These are phyloP conservation scores for Neria commutata DNA, from an alignment of 2,888 invertebrate species.

Conservation along the genomic window DNA sequence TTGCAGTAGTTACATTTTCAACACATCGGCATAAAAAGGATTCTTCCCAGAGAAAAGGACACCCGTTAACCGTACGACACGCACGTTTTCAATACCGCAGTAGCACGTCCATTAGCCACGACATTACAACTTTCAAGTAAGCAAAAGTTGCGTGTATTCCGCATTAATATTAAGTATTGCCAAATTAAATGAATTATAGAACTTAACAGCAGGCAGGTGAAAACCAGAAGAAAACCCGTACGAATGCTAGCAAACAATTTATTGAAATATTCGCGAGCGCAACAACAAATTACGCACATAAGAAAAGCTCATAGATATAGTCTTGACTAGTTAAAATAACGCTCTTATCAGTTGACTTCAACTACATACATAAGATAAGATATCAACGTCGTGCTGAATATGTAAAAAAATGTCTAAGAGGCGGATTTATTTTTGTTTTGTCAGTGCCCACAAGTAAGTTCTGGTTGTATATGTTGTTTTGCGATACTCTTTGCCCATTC, in stretches of 20 bases:
- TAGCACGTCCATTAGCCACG: constrained; percentile 27
- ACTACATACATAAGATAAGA: constrained; percentile 11
- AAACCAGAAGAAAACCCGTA: not conserved
- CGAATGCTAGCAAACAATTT: not conserved
- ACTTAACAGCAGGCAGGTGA: constrained; percentile 12
- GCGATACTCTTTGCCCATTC: not conserved
- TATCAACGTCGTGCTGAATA: constrained; percentile 5
- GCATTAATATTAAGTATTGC: constrained; percentile 43
- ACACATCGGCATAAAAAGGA: not conserved
- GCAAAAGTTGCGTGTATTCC: constrained; percentile 39
- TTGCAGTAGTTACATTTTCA: constrained; percentile 2
- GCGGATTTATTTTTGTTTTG: not conserved
- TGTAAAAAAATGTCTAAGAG: not conserved
- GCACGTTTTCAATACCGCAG: constrained; percentile 4
- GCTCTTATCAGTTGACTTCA: constrained; percentile 5
- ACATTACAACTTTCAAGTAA: constrained; percentile 42
- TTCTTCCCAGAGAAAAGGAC: not conserved
- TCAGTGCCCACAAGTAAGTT: not conserved
- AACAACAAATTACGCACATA: constrained; percentile 22
- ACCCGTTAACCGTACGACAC: not conserved
- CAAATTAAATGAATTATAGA: constrained; percentile 28
- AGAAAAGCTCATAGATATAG: constrained; percentile 12
- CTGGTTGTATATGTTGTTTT: not conserved
- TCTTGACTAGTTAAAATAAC: not conserved
- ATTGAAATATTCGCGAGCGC: not conserved